Evolutionary conservation across 2,113 vertebrate species (phyloP).

Genomic region (Melierax canorus): DNA sequence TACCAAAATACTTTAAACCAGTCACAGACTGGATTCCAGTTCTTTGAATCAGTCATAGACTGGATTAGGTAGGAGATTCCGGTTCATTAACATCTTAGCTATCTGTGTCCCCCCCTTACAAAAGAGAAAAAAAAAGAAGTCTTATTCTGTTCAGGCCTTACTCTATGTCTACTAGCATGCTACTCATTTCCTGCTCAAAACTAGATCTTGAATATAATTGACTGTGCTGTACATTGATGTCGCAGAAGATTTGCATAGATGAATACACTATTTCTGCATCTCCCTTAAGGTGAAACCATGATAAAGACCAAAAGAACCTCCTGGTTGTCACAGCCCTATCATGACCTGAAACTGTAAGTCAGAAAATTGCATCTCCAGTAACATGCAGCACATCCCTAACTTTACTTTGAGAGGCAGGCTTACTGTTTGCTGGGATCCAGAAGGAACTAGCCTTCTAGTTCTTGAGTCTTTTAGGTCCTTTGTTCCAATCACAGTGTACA

Average conservation of each 20-base stretch:
- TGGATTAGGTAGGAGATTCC: not conserved
- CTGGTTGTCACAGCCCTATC: not conserved
- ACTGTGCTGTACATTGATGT: accelerated
- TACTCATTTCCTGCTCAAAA: not conserved
- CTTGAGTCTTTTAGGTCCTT: not conserved
- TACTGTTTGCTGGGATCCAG: not conserved
- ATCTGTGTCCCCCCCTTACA: no score
- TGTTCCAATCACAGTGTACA: not conserved
- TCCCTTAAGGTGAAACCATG: not conserved
- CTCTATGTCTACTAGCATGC: not conserved
- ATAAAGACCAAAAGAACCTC: not conserved
- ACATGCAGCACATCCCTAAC: not conserved
- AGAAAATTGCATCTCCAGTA: not conserved
- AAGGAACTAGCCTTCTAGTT: not conserved
- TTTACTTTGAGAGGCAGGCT: not conserved
- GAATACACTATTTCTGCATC: not conserved
- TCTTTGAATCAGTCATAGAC: not conserved
- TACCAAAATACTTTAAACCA: not conserved
- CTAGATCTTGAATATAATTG: not conserved
- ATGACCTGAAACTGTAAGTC: not conserved
- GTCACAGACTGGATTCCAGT: not conserved
- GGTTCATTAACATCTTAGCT: not conserved
- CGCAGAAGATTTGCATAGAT: not conserved
- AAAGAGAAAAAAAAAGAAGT: no score
- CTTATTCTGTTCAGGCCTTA: not conserved